A percentile compares a stretch with the other conserved stretches of the same genome.
Conservation (phyloP, 2,888 invertebrate species). For the Cynaeus angustus region DNA sequence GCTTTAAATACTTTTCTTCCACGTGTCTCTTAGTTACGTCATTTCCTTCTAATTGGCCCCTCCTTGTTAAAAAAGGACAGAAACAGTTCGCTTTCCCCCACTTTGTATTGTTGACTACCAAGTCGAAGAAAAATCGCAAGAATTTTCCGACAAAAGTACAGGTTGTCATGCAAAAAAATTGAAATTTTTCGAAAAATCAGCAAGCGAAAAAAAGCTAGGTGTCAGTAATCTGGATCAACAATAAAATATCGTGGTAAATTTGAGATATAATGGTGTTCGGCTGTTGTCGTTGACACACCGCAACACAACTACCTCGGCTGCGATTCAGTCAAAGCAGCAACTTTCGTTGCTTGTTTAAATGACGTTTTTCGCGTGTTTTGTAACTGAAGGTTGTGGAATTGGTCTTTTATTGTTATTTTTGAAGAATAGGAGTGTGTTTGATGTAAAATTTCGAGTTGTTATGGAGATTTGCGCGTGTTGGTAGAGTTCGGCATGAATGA, state of each 20-base stretch:
- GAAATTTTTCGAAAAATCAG: slow-evolving; percentile 16
- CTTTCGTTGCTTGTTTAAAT: slow-evolving; percentile 11
- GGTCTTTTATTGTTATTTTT: neutral
- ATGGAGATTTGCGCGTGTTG: slow-evolving; percentile 14
- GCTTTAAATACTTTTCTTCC: slow-evolving; percentile 31
- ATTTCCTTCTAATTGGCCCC: slow-evolving; percentile 44
- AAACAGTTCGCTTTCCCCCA: slow-evolving; percentile 16
- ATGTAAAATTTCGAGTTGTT: slow-evolving; percentile 26
- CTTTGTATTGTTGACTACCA: slow-evolving; percentile 1
- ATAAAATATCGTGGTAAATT: slow-evolving; percentile 16
- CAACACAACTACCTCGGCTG: slow-evolving; percentile 25
- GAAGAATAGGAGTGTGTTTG: neutral
- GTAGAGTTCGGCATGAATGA: slow-evolving; percentile 64
- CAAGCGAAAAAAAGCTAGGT: neutral
- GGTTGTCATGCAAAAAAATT: slow-evolving; percentile 26
- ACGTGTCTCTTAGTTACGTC: slow-evolving; percentile 50
- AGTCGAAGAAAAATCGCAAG: slow-evolving; percentile 10
- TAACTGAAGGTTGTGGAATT: slow-evolving; percentile 12
- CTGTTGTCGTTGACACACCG: slow-evolving; percentile 41
- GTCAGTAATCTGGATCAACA: neutral
- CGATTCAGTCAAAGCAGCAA: slow-evolving; percentile 46
- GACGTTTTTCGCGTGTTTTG: slow-evolving; percentile 31
- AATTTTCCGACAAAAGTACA: slow-evolving; percentile 27
- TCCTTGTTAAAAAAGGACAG: slow-evolving; percentile 40
- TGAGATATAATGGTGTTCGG: slow-evolving; percentile 33